phyloP scores from a whole-genome alignment of 2,888 invertebrate species.

The Macaria notata region DNA sequence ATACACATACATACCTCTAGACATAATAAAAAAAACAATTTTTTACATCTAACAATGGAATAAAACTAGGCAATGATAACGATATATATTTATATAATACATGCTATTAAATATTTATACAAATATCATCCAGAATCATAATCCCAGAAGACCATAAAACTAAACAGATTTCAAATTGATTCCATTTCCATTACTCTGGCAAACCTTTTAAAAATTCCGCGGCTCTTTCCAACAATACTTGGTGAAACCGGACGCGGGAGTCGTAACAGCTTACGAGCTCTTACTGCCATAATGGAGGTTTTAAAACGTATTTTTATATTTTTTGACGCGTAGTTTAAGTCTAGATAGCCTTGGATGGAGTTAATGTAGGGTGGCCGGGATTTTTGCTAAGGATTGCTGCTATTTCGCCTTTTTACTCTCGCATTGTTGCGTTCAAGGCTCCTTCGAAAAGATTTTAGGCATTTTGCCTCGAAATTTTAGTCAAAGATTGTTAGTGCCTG shows the following conservation, averaged over 20 bases:
- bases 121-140: too few species aligned
- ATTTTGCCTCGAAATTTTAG: slow-evolving; percentile 1
- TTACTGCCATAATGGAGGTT: slow-evolving; percentile 33
- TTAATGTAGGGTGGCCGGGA: slow-evolving; percentile 25
- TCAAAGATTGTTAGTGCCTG: neutral
- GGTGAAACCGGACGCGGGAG: slow-evolving; percentile 20
- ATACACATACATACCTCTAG: too few species aligned
- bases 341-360: slow-evolving; percentile 27
- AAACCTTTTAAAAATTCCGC: slow-evolving; percentile 6
- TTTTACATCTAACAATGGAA: too few species aligned
- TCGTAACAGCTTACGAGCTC: slow-evolving; percentile 35
- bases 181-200: slow-evolving; percentile 9
- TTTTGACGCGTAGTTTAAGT: slow-evolving; percentile 32
- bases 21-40: too few species aligned
- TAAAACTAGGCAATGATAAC: too few species aligned
- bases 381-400: slow-evolving; percentile 15
- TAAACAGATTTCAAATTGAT: slow-evolving; percentile 1
- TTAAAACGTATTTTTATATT: slow-evolving; percentile 36
- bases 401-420: slow-evolving; percentile 13
- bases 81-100: too few species aligned
- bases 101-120: too few species aligned
- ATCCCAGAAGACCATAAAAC: too few species aligned
- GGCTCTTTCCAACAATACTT: slow-evolving; percentile 11
- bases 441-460: slow-evolving; percentile 15
- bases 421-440: slow-evolving; percentile 21